Conservation (phyloP, 2,797 vertebrate species). For the Kryptopterus vitreolus region DNA sequence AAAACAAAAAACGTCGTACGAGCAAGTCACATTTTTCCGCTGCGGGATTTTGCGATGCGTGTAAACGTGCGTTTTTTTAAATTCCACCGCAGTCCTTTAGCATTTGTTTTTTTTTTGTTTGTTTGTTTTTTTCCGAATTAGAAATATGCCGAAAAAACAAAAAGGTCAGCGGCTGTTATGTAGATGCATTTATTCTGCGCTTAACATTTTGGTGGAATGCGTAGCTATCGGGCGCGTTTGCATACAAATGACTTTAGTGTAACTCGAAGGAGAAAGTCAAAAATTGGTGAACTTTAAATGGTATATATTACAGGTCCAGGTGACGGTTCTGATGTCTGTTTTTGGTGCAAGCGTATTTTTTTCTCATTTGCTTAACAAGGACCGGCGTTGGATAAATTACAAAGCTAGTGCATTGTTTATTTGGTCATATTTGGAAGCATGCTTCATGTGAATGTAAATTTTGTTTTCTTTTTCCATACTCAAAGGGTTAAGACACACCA, state of each 20-base stretch:
- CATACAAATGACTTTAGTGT: constrained; percentile 52
- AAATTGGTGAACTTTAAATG: constrained; percentile 39
- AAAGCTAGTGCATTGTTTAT: background rate
- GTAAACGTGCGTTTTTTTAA: background rate
- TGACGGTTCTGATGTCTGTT: constrained; percentile 20
- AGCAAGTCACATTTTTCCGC: background rate
- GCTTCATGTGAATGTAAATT: constrained; percentile 31
- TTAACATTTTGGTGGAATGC: constrained; percentile 54
- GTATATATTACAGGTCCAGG: background rate
- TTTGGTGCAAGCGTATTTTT: constrained; percentile 15
- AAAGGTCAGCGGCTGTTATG: constrained; percentile 49
- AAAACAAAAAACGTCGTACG: background rate
- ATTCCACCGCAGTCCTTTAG: constrained; percentile 14
- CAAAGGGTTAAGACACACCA: constrained; percentile 59
- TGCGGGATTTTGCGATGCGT: background rate
- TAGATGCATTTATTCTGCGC: constrained; percentile 50
- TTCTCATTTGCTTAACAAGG: constrained; percentile 16
- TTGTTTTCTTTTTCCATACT: constrained; percentile 43
- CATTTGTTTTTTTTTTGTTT: constrained; percentile 47
- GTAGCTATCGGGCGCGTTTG: constrained; percentile 43
- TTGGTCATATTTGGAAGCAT: background rate
- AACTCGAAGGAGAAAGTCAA: constrained; percentile 35
- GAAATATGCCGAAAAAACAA: constrained; percentile 31
- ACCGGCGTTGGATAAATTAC: constrained; percentile 13
- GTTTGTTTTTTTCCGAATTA: no score